Evolutionary conservation across 1,140 invertebrate genomes (phyloP), one percentile per base, ranked within the genome.

Genomic region (Antheraea mylitta): DNA sequence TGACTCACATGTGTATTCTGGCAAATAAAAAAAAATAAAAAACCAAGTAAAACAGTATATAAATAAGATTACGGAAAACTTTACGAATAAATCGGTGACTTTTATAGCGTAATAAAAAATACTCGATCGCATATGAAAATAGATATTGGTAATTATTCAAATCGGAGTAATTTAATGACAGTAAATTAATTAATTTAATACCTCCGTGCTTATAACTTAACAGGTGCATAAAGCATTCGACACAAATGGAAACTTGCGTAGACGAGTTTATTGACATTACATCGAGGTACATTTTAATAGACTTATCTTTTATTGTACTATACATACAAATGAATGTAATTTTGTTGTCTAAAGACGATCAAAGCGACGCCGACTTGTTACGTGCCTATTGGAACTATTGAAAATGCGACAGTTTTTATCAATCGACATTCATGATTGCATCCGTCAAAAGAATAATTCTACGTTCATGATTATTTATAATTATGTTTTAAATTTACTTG

Each of bases 341-440:
- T 53, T 53, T 53, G 45, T 53, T 53, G 45, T 53, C 45, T 53
- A 53, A 53, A 53, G 45, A 53, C 5, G 4, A 53, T 53, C 45
- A 53, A 53, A 53, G 45, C 45, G 45, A 53, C 11, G 45, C 45
- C 45, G 45, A 53, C 45, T 5, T 53, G 45, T 53, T 16, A 53
- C 45, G 11, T 53, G 13, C 45, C 16, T 53, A 42, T 42, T 42
- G 38, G 38, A 16, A 53, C 45, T 53, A 53, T 53, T 53, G 11
- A 53, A 53, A 53, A 53, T 53, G 45, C 45, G 45, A 53, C 45
- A 53, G 45, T 53, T 53, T 53, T 53, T 53, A 53, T 53, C 10
- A 53, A 16, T 53, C 45, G 45, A 53, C 45, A 53, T 16, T 53
- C 45, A 11, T 42, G 7, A 42, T 42, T 42, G 38, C 38, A 42